A percentile compares a stretch with the other conserved stretches of the same genome.
Conservation (phyloP, 2,888 invertebrate genomes). For the Caenorhabditis auriculariae region DNA sequence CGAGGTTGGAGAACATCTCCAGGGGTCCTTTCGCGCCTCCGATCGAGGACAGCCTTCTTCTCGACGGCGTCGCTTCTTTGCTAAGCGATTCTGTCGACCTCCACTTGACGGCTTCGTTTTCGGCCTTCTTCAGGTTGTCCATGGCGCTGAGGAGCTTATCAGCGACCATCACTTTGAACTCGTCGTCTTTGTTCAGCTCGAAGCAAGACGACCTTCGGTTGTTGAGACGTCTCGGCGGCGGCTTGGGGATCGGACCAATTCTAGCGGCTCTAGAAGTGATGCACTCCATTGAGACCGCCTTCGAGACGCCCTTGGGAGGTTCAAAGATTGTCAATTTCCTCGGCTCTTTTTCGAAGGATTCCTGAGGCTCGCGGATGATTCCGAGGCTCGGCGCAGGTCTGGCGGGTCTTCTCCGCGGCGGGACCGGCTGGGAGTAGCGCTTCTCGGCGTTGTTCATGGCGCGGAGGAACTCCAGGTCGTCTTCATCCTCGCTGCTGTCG, state of each 20-base stretch:
- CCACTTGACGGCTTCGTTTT: slow-evolving; percentile 19
- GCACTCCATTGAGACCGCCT: slow-evolving; percentile 13
- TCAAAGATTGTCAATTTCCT: no score
- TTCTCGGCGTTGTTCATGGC: slow-evolving; percentile 5
- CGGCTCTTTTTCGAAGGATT: no score
- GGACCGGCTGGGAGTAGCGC: slow-evolving; percentile 7
- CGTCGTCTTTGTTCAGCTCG: slow-evolving; percentile 35
- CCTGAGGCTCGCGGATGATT: not conserved
- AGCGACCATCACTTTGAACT: slow-evolving; percentile 48
- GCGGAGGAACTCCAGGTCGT: slow-evolving; percentile 16
- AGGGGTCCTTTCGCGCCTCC: no score
- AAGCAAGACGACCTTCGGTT: slow-evolving; percentile 21
- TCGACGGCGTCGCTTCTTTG: no score
- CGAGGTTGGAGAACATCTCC: slow-evolving; percentile 15
- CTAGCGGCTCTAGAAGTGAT: slow-evolving; percentile 1
- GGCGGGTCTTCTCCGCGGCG: slow-evolving; percentile 1
- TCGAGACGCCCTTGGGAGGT: no score
- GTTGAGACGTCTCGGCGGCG: not conserved
- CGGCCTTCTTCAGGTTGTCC: slow-evolving; percentile 41
- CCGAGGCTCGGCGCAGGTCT: slow-evolving; percentile 2
- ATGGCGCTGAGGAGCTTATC: slow-evolving; percentile 39
- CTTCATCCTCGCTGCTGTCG: slow-evolving; percentile 33
- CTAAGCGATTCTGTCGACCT: slow-evolving; percentile 29
- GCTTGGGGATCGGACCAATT: not conserved
- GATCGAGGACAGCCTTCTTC: slow-evolving; percentile 1